Evolutionary conservation across 2,113 vertebrate species (phyloP).

Genomic region (Sula dactylatra): DNA sequence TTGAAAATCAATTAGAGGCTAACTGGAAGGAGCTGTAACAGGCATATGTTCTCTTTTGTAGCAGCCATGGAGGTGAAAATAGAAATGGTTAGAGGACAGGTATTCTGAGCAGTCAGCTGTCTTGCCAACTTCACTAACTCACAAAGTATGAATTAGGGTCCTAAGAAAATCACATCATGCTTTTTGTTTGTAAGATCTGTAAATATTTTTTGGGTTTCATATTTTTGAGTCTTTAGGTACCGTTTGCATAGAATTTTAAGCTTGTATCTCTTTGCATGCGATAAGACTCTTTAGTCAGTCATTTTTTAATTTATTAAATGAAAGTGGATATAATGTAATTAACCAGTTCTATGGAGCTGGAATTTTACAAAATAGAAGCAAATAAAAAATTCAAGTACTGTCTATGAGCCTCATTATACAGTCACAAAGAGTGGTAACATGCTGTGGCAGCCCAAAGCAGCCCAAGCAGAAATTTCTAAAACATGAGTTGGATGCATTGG

Average conservation of each 20-base stretch:
- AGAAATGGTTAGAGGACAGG: neutral
- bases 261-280: neutral
- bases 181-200: neutral
- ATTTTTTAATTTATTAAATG: neutral
- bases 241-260: neutral
- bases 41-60: neutral
- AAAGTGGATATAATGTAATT: neutral
- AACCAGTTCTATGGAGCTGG: neutral
- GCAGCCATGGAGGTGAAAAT: neutral
- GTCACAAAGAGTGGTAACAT: neutral
- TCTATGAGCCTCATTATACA: neutral
- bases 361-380: neutral
- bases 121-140: neutral
- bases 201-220: neutral
- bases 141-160: neutral
- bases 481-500: neutral
- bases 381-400: neutral
- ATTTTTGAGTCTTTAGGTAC: neutral
- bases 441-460: neutral
- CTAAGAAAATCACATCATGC: neutral
- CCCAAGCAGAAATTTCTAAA: neutral
- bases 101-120: neutral
- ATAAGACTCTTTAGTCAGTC: neutral
- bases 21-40: neutral
- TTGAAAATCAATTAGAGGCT: neutral